Conservation (phyloP, 2,888 invertebrate species). For the Drosophila paranaensis region DNA sequence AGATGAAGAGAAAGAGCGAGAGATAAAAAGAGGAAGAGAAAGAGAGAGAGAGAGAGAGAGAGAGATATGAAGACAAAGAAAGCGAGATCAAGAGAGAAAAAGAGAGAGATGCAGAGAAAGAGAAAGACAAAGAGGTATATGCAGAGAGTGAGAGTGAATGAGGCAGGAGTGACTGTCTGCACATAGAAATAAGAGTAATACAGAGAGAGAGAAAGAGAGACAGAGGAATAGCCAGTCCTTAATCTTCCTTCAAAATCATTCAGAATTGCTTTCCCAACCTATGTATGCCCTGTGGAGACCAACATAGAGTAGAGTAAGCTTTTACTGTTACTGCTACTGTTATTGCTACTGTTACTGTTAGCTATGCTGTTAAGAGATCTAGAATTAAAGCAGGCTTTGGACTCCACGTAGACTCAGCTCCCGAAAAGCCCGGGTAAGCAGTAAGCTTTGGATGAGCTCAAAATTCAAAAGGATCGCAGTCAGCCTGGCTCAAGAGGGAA, state of each 20-base stretch:
- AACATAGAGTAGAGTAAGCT: no score
- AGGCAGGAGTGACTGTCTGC: no score
- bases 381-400: no score
- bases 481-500: background rate
- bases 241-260: no score
- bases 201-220: no score
- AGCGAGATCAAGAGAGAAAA: no score
- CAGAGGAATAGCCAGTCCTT: no score
- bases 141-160: background rate
- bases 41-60: background rate
- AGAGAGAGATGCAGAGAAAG: background rate
- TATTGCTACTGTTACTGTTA: background rate
- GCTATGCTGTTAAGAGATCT: background rate
- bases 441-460: background rate
- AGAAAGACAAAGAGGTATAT: background rate
- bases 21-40: no score
- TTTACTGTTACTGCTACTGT: background rate
- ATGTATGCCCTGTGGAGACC: no score
- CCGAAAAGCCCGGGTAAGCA: background rate
- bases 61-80: background rate
- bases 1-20: background rate
- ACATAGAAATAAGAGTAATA: no score
- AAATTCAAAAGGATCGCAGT: background rate
- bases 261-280: no score
- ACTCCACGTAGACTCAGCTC: background rate